A percentile compares a stretch with the other conserved stretches of the same genome.
Conservation (phyloP, 2,113 vertebrate genomes). For the Macquaria australasica region DNA sequence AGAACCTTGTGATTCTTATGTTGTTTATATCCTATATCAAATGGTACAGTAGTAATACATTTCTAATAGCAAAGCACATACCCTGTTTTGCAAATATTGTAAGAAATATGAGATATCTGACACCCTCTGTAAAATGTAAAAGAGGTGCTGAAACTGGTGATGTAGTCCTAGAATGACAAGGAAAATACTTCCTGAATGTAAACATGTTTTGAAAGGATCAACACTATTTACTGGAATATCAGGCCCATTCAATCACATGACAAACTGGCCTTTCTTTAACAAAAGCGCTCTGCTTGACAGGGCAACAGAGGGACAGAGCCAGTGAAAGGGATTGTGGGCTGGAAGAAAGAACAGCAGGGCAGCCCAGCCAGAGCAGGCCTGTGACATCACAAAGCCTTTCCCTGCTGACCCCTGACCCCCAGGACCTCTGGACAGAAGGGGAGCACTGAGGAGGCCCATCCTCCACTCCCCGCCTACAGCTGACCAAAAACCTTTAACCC, state of each 20-base stretch:
- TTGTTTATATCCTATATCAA: background rate
- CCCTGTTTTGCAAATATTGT: background rate
- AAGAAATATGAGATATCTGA: background rate
- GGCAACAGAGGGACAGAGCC: conserved; percentile 63
- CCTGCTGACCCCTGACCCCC: conserved; percentile 78
- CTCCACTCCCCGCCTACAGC: conserved; percentile 75
- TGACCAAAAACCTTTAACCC: conserved; percentile 82
- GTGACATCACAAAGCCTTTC: conserved; percentile 84
- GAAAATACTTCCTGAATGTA: conserved; percentile 16
- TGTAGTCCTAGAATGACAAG: background rate
- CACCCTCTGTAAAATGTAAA: background rate
- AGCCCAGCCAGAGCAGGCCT: conserved; percentile 60
- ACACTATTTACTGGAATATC: conserved; percentile 26
- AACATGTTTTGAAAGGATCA: conserved; percentile 28
- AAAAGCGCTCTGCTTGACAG: conserved; percentile 70
- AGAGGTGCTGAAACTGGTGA: conserved; percentile 13
- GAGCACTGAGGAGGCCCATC: conserved; percentile 72
- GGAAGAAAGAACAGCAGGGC: conserved; percentile 72
- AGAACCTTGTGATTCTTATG: conserved; percentile 2
- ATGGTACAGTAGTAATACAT: background rate
- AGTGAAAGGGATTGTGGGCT: conserved; percentile 70
- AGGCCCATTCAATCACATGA: conserved; percentile 55
- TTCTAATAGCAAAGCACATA: background rate
- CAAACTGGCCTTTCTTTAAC: conserved; percentile 52
- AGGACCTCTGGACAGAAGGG: conserved; percentile 82